A percentile compares a stretch with the other conserved stretches of the same genome.
phyloP scores from a whole-genome alignment of 2,888 invertebrate genomes.

The Diaprepes abbreviatus region DNA sequence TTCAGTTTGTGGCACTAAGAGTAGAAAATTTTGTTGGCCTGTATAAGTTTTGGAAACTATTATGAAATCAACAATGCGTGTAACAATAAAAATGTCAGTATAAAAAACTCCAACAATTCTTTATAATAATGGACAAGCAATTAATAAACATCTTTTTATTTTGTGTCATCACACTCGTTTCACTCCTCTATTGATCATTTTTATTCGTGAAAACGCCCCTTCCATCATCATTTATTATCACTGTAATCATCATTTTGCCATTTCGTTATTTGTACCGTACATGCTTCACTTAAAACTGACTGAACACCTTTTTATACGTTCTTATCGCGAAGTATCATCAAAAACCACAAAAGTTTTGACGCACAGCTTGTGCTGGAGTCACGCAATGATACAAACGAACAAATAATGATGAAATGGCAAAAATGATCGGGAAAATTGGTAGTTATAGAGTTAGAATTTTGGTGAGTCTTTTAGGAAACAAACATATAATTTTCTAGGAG shows the following conservation, averaged over 20 bases:
- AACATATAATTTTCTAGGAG: conserved; percentile 12
- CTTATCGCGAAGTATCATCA: conserved; percentile 36
- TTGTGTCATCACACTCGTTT: not conserved
- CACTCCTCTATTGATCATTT: conserved; percentile 3
- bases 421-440: not conserved
- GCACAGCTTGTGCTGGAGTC: conserved; percentile 35
- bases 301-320: conserved; percentile 30
- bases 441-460: not conserved
- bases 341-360: conserved; percentile 22
- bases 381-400: conserved; percentile 36
- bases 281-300: conserved; percentile 31
- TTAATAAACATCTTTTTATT: not conserved
- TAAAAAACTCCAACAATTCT: too few relatives aligned
- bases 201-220: conserved; percentile 25
- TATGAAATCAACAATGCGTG: too few relatives aligned
- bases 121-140: not conserved
- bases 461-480: conserved; percentile 8
- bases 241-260: conserved; percentile 32
- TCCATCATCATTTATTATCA: conserved; percentile 28
- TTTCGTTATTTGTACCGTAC: conserved; percentile 32
- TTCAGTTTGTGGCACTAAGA: too few relatives aligned
- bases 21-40: too few relatives aligned
- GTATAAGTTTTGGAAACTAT: too few relatives aligned
- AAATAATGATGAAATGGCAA: conserved; percentile 32
- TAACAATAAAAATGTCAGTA: too few relatives aligned